A percentile compares a stretch with the other conserved stretches of the same genome.
Evolutionary conservation across 2,797 vertebrate genomes (phyloP).

Genomic region (Columba guinea): DNA sequence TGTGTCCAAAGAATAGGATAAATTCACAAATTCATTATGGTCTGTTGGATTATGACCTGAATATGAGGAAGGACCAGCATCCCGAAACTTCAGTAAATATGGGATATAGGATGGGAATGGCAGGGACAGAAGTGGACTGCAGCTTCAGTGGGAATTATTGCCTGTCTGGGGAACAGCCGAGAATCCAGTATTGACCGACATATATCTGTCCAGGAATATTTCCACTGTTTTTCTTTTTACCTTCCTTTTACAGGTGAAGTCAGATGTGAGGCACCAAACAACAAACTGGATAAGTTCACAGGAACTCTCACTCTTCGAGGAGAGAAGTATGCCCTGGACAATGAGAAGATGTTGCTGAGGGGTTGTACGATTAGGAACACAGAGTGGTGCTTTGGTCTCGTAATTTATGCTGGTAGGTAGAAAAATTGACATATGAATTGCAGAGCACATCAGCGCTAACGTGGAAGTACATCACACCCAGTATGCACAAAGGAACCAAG

Average conservation of each 20-base stretch:
- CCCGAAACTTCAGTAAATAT: neutral
- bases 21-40: neutral
- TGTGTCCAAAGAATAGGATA: neutral
- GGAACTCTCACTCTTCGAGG: slow-evolving; percentile 80
- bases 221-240: neutral
- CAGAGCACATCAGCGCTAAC: neutral
- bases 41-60: neutral
- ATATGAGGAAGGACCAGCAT: neutral
- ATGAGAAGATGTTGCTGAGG: slow-evolving; percentile 89
- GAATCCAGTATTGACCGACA: neutral
- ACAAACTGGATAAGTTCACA: slow-evolving; percentile 89
- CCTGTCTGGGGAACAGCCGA: neutral
- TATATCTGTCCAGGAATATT: neutral
- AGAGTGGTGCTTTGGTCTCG: slow-evolving; percentile 94
- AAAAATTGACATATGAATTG: neutral
- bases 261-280: slow-evolving; percentile 90
- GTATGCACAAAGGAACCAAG: neutral
- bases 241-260: slow-evolving; percentile 82
- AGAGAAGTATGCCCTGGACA: slow-evolving; percentile 84
- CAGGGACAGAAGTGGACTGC: neutral
- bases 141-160: neutral
- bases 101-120: neutral
- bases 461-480: neutral
- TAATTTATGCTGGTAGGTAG: slow-evolving; percentile 90
- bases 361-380: slow-evolving; percentile 94